A percentile compares a stretch with the other conserved stretches of the same genome.
Conservation (phyloP, 2,797 vertebrate genomes). For the Anabacerthia variegaticeps region DNA sequence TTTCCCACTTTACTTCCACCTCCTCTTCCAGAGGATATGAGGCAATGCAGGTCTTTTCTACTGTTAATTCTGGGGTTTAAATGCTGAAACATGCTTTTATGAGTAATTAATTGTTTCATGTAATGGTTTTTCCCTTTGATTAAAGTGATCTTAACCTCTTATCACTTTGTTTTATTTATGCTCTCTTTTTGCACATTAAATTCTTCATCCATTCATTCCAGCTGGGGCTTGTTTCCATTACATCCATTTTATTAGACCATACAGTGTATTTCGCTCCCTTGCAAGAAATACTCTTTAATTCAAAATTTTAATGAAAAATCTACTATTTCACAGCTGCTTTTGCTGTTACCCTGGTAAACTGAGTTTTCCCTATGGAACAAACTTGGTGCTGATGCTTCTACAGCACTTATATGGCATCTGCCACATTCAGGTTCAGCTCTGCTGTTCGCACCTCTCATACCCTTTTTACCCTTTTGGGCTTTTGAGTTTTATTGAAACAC, state of each 20-base stretch:
- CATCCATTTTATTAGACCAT: not conserved
- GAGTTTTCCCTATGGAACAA: not conserved
- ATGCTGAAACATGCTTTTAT: not conserved
- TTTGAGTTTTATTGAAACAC: not conserved
- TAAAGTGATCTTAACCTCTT: not conserved
- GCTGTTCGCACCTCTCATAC: not conserved
- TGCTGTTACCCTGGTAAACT: not conserved
- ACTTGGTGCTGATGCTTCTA: rapidly evolving
- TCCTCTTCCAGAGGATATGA: not conserved
- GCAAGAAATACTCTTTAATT: not conserved
- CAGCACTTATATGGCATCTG: not conserved
- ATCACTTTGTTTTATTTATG: not conserved
- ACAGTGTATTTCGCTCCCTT: not conserved
- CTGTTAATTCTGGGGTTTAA: not conserved
- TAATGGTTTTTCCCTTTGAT: not conserved
- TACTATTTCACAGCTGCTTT: not conserved
- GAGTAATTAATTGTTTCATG: not conserved
- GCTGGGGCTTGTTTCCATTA: not conserved
- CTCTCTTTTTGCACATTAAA: not conserved
- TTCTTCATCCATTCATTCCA: not conserved
- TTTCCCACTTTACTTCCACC: not conserved
- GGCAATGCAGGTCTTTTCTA: not conserved
- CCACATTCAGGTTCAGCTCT: not conserved
- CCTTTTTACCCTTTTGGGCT: not conserved
- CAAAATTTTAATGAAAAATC: not conserved